Conservation (phyloP, 2,888 invertebrate genomes). For the Eudasyphora cyanicolor region DNA sequence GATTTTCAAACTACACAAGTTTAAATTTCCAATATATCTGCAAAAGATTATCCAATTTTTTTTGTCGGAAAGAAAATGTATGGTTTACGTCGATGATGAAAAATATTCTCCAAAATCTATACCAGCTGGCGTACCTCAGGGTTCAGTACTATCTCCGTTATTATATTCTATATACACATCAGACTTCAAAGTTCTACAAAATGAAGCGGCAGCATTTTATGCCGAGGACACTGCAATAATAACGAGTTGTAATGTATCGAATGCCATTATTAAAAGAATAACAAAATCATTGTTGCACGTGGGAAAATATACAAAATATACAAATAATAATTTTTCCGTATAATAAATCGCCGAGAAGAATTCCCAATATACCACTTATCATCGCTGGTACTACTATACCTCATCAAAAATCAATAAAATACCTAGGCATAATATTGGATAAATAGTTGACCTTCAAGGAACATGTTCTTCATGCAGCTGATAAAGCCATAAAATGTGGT, state of each 20-base stretch:
- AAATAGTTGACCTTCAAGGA: too few relatives aligned
- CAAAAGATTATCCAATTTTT: constrained; percentile 3
- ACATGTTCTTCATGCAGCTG: too few relatives aligned
- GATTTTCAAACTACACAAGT: neutral
- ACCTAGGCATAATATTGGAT: too few relatives aligned
- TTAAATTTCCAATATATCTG: neutral
- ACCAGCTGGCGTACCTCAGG: neutral
- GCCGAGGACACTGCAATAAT: constrained; percentile 25
- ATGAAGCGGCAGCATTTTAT: neutral
- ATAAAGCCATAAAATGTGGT: too few relatives aligned
- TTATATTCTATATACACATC: neutral
- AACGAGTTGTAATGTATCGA: neutral
- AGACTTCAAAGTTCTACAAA: neutral
- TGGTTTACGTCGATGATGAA: neutral
- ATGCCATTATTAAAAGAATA: constrained; percentile 24
- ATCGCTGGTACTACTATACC: too few relatives aligned
- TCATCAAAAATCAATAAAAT: too few relatives aligned
- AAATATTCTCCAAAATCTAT: neutral
- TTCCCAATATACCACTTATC: too few relatives aligned
- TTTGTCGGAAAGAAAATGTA: neutral
- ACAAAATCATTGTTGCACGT: neutral
- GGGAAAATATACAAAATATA: too few relatives aligned
- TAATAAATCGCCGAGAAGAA: too few relatives aligned
- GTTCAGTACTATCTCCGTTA: neutral
- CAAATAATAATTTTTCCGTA: too few relatives aligned